A percentile compares a stretch with the other conserved stretches of the same genome.
Conservation (phyloP, 2,888 invertebrate genomes). For the Acleris laterana region DNA sequence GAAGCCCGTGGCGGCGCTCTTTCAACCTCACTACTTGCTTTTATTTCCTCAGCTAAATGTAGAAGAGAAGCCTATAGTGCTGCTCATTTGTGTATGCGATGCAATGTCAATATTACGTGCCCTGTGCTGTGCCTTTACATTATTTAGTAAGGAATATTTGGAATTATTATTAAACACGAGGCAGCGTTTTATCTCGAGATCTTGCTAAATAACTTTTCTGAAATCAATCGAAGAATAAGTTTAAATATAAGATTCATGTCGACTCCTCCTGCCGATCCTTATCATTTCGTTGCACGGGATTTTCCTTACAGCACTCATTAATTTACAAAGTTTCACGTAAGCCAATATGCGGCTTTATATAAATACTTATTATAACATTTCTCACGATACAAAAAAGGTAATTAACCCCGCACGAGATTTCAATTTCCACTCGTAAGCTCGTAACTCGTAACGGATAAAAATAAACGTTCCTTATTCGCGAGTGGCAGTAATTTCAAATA, state of each 20-base stretch:
- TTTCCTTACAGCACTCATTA: constrained; percentile 16
- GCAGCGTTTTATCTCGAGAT: background rate
- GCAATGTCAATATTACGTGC: constrained; percentile 29
- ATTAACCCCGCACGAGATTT: background rate
- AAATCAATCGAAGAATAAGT: background rate
- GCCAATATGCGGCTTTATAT: background rate
- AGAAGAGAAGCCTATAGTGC: constrained; percentile 40
- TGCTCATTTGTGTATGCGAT: constrained; percentile 43
- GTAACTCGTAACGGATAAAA: too few species aligned
- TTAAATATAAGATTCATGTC: constrained; percentile 1
- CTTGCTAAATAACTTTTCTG: background rate
- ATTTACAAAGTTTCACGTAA: background rate
- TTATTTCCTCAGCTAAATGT: constrained; percentile 67
- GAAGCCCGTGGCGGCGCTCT: constrained; percentile 63
- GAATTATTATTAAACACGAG: background rate
- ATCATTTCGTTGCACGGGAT: constrained; percentile 9
- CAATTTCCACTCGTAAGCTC: constrained; percentile 1
- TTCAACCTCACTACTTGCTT: constrained; percentile 62
- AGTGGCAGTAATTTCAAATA: background rate
- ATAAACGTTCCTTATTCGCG: background rate
- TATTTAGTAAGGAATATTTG: background rate
- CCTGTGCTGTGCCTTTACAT: background rate
- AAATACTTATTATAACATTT: background rate
- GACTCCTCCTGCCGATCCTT: constrained; percentile 19
- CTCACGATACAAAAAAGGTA: constrained; percentile 1